Evolutionary conservation across 2,888 invertebrate species (phyloP).

Genomic region (Pristionchus mayeri): DNA sequence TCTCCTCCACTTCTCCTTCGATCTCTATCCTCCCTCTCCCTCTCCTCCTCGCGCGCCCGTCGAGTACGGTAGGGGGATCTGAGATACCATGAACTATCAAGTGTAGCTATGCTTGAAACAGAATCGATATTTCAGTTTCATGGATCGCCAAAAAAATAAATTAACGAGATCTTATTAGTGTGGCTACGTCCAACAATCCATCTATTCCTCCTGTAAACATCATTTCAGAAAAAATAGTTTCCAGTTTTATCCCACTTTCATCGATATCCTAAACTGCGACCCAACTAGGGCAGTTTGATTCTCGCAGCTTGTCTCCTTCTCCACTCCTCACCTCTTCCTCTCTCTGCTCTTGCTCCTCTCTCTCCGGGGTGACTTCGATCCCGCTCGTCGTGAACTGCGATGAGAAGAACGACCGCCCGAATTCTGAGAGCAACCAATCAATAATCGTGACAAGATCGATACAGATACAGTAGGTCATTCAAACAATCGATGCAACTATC

Average conservation of each 20-base stretch:
- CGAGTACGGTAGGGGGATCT: not conserved
- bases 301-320: not conserved
- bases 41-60: not conserved
- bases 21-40: not conserved
- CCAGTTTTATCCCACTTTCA: no score
- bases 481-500: not conserved
- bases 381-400: not conserved
- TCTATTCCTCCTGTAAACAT: no score
- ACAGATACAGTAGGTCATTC: not conserved
- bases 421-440: not conserved
- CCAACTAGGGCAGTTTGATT: no score
- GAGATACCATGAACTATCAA: not conserved
- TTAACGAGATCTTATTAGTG: no score
- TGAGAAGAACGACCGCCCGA: not conserved
- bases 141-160: no score
- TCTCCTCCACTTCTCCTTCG: constrained; percentile 23
- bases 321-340: not conserved
- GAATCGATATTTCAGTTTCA: no score
- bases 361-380: not conserved
- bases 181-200: no score
- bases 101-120: no score
- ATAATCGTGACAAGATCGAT: not conserved
- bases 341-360: constrained; percentile 38
- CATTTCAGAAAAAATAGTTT: no score
- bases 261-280: no score